Evolutionary conservation across 2,797 vertebrate species (phyloP).

Genomic region (Paedocypris micromegethes): DNA sequence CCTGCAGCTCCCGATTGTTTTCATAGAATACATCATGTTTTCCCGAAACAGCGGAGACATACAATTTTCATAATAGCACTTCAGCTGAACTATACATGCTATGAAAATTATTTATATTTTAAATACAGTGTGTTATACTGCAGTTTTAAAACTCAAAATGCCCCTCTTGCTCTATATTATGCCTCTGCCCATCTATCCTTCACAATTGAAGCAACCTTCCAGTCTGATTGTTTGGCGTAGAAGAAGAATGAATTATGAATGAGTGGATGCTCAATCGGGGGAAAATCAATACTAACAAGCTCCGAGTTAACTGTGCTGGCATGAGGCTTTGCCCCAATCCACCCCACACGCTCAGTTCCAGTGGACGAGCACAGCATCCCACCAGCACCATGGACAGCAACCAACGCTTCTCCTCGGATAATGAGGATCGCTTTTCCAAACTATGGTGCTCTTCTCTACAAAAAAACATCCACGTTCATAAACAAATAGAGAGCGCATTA

Average conservation of each 20-base stretch:
- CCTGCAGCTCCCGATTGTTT: too few species aligned
- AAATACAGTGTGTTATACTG: too few species aligned
- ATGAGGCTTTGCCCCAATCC: conserved; percentile 39
- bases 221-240: conserved; percentile 34
- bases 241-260: conserved; percentile 66
- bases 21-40: too few species aligned
- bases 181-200: conserved; percentile 25
- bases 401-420: conserved; percentile 22
- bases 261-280: conserved; percentile 61
- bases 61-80: too few species aligned
- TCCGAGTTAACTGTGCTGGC: conserved; percentile 55
- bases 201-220: conserved; percentile 39
- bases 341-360: conserved; percentile 31
- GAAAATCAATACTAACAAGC: conserved; percentile 70
- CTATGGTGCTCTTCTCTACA: neutral
- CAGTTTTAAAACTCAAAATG: neutral
- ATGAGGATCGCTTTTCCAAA: conserved; percentile 25
- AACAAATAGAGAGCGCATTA: conserved; percentile 39
- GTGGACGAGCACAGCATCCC: conserved; percentile 8
- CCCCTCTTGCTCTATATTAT: conserved; percentile 4
- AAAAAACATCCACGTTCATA: conserved; percentile 17
- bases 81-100: too few species aligned
- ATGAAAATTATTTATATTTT: too few species aligned
- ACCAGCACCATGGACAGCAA: conserved; percentile 8
- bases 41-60: too few species aligned